Evolutionary conservation across 2,797 vertebrate genomes (phyloP).

Genomic region (Chelon auratus): DNA sequence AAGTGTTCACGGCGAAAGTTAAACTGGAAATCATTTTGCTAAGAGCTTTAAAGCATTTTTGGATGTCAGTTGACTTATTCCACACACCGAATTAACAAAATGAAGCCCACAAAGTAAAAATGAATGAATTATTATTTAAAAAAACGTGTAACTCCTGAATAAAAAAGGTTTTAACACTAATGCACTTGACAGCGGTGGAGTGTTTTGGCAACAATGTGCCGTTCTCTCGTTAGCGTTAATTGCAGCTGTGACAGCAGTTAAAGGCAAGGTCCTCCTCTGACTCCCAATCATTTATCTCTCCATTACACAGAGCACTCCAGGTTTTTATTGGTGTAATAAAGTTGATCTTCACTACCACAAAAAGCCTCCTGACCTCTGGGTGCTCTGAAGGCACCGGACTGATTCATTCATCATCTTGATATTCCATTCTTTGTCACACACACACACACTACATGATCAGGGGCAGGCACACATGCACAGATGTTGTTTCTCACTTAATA

Average conservation of each 20-base stretch:
- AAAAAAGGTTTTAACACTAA: conserved; percentile 53
- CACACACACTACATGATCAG: conserved; percentile 15
- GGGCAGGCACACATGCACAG: background rate
- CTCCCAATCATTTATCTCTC: conserved; percentile 87
- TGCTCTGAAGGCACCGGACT: conserved; percentile 46
- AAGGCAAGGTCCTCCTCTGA: conserved; percentile 80
- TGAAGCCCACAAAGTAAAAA: conserved; percentile 29
- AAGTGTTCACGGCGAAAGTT: background rate
- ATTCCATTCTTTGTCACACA: conserved; percentile 32
- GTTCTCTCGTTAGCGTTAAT: conserved; percentile 84
- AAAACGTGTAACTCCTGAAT: conserved; percentile 25
- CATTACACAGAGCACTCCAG: conserved; percentile 84
- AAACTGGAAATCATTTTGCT: background rate
- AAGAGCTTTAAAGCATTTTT: conserved; percentile 14
- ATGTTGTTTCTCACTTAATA: conserved; percentile 30
- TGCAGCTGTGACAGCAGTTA: conserved; percentile 79
- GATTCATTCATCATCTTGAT: conserved; percentile 70
- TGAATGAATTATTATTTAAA: conserved; percentile 23
- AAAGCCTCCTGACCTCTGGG: conserved; percentile 79
- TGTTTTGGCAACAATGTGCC: conserved; percentile 67
- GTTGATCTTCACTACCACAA: conserved; percentile 81
- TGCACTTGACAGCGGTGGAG: conserved; percentile 23
- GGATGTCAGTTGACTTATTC: conserved; percentile 25
- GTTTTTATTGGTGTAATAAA: conserved; percentile 88
- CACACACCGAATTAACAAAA: conserved; percentile 30